These are phyloP conservation scores for Cardiocondyla obscurior DNA, from an alignment of 1,140 invertebrate species.

Conservation along the genomic window DNA sequence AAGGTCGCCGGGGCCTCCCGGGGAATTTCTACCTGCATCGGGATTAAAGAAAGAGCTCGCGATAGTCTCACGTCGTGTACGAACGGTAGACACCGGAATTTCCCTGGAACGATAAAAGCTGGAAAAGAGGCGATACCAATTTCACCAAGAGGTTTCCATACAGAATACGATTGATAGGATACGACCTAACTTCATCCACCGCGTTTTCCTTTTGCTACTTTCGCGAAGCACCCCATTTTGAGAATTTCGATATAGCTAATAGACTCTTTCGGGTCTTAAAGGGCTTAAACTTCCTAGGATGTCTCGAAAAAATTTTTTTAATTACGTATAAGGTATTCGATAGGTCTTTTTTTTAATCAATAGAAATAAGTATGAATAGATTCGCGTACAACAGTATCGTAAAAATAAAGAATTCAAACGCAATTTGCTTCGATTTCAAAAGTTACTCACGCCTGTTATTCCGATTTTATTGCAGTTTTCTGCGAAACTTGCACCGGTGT, in stretches of 20 bases:
- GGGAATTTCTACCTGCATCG: slow-evolving; percentile 57
- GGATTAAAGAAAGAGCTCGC: slow-evolving; percentile 61
- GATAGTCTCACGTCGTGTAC: slow-evolving; percentile 38
- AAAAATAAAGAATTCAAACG: slow-evolving; percentile 17
- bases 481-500: slow-evolving; percentile 26
- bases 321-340: neutral
- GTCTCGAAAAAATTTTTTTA: neutral
- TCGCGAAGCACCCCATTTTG: neutral
- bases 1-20: slow-evolving; percentile 50
- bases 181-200: neutral
- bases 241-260: neutral
- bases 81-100: slow-evolving; percentile 58
- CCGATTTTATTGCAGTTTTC: slow-evolving; percentile 1
- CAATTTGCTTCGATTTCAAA: slow-evolving; percentile 32
- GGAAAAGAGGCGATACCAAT: slow-evolving; percentile 57
- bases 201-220: neutral
- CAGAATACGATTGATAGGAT: slow-evolving; percentile 13
- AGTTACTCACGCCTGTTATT: slow-evolving; percentile 21
- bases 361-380: neutral
- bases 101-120: slow-evolving; percentile 50
- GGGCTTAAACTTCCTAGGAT: neutral
- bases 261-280: neutral
- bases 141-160: slow-evolving; percentile 55
- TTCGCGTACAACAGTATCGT: neutral
- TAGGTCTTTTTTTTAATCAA: neutral